A percentile compares a stretch with the other conserved stretches of the same genome.
Evolutionary conservation across 2,888 invertebrate genomes (phyloP).

Genomic region (Epirrhoe tristata): DNA sequence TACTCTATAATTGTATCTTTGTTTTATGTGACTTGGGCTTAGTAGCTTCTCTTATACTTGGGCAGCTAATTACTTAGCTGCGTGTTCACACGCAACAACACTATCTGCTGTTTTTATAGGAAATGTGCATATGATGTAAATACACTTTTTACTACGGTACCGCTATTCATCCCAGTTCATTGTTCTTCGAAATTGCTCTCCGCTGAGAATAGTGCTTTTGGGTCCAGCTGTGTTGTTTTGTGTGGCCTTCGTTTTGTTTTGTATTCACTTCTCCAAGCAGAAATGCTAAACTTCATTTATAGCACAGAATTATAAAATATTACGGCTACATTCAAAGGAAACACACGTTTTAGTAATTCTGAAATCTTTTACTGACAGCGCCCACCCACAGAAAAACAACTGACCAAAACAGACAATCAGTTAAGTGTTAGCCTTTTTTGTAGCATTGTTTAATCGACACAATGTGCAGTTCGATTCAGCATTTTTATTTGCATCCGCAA

Average conservation of each 20-base stretch:
- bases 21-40: constrained; percentile 31
- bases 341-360: constrained; percentile 10
- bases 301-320: constrained; percentile 24
- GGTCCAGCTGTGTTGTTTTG: constrained; percentile 65
- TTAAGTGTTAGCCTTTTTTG: constrained; percentile 43
- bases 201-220: constrained; percentile 73
- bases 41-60: constrained; percentile 45
- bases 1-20: constrained; percentile 14
- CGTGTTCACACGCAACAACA: constrained; percentile 57
- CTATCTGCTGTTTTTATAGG: constrained; percentile 61
- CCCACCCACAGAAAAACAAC: constrained; percentile 26
- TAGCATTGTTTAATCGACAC: constrained; percentile 46
- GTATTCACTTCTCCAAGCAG: constrained; percentile 51
- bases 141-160: constrained; percentile 78
- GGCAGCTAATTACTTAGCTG: constrained; percentile 58
- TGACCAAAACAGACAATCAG: constrained; percentile 40
- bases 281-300: constrained; percentile 38
- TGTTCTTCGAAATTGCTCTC: constrained; percentile 82
- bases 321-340: constrained; percentile 16
- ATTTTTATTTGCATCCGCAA: constrained; percentile 73
- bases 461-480: constrained; percentile 62
- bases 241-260: constrained; percentile 63
- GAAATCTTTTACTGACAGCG: constrained; percentile 22
- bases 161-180: constrained; percentile 78
- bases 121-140: constrained; percentile 79